Percentiles rank a stretch among this genome's conserved stretches.
These are phyloP conservation scores for Palloptera scutellata DNA, from an alignment of 2,888 invertebrate species.

Conservation along the genomic window DNA sequence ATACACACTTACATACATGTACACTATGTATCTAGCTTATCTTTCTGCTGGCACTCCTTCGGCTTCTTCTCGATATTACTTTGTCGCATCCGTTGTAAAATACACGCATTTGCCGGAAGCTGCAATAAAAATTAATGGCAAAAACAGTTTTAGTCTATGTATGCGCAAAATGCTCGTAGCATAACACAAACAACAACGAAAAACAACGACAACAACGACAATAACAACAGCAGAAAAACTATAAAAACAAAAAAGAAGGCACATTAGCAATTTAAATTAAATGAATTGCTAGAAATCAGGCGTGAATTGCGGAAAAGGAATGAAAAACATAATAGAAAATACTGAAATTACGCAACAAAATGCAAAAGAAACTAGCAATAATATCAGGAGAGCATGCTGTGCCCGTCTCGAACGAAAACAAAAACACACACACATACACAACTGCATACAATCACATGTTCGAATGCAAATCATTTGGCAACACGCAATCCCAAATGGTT, in stretches of 20 bases:
- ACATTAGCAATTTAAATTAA: not conserved
- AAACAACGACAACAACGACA: not conserved
- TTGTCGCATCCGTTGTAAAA: slow-evolving; percentile 14
- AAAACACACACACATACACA: not conserved
- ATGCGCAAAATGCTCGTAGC: not conserved
- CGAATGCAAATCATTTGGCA: slow-evolving; percentile 5
- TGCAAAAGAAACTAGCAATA: not conserved
- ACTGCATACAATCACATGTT: not conserved
- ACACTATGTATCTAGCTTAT: too few relatives aligned
- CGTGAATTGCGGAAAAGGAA: not conserved
- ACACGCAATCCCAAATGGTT: slow-evolving; percentile 5
- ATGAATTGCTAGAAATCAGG: slow-evolving; percentile 1
- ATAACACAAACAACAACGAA: too few relatives aligned
- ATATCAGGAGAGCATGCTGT: not conserved
- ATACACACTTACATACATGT: too few relatives aligned
- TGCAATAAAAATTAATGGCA: slow-evolving; percentile 48
- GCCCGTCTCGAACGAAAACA: not conserved
- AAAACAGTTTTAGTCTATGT: slow-evolving; percentile 36
- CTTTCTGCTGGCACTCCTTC: too few relatives aligned
- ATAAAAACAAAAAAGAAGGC: not conserved
- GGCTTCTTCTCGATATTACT: not conserved
- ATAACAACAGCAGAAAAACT: too few relatives aligned
- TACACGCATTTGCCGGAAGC: slow-evolving; percentile 25
- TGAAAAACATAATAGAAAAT: not conserved
- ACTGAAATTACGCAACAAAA: not conserved